Percentiles rank a stretch among this genome's conserved stretches.
These are phyloP conservation scores for Basileuterus tristriatus DNA, from an alignment of 2,797 vertebrate species.

Conservation along the genomic window DNA sequence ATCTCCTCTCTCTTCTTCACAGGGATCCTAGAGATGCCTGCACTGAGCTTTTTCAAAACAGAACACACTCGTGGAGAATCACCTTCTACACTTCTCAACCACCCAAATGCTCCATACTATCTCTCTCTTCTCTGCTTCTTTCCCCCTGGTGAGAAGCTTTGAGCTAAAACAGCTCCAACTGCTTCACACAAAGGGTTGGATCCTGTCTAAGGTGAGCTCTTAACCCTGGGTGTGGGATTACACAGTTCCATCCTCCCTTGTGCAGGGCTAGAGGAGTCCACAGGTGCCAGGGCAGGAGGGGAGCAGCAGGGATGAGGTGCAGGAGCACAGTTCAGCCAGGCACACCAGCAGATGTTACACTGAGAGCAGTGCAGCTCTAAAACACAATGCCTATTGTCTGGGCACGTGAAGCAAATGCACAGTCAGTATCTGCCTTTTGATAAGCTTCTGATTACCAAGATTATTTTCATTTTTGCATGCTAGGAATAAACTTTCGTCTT, in stretches of 20 bases:
- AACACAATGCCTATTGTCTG: not conserved
- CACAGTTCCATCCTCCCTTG: fast-evolving
- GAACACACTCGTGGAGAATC: not conserved
- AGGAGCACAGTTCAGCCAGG: not conserved
- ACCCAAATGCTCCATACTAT: not conserved
- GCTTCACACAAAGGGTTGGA: not conserved
- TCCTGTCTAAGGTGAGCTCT: fast-evolving
- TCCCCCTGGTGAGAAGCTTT: not conserved
- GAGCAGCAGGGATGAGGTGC: not conserved
- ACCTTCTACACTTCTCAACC: not conserved
- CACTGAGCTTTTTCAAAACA: not conserved
- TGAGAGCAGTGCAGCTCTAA: not conserved
- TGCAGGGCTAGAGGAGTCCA: not conserved
- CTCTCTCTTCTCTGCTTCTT: not conserved
- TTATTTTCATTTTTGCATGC: not conserved
- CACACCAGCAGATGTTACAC: not conserved
- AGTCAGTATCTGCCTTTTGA: not conserved
- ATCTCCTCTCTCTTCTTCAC: not conserved
- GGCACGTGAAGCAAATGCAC: not conserved
- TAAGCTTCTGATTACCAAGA: not conserved
- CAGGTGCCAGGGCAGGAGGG: not conserved
- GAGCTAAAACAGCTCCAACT: not conserved
- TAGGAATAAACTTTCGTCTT: not conserved
- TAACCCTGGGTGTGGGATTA: not conserved
- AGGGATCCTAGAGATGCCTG: not conserved